A percentile compares a stretch with the other conserved stretches of the same genome.
These are phyloP conservation scores for Asobara japonica DNA, from an alignment of 1,140 invertebrate species.

Conservation along the genomic window DNA sequence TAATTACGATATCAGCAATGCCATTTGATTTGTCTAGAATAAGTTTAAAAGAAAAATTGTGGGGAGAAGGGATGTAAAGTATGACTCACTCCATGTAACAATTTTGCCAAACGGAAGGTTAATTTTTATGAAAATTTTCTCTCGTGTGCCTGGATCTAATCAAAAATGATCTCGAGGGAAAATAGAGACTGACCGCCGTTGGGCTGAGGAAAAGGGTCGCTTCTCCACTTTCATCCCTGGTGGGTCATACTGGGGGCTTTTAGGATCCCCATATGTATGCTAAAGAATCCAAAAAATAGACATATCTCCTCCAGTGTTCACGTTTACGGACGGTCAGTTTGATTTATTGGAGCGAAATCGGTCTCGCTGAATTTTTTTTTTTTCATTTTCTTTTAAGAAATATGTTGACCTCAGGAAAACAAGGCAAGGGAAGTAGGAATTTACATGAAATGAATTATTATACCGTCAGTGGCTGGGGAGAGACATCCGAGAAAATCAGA, in stretches of 20 bases:
- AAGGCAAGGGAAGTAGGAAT: constrained; percentile 40
- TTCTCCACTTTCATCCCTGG: constrained; percentile 16
- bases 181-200: not conserved
- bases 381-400: not conserved
- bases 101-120: too few relatives aligned
- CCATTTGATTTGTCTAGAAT: too few relatives aligned
- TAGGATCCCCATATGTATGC: constrained; percentile 7
- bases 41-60: too few relatives aligned
- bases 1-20: too few relatives aligned
- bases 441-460: constrained; percentile 67
- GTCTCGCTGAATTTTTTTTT: constrained; percentile 56
- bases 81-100: too few relatives aligned
- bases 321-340: constrained; percentile 55
- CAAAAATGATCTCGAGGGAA: constrained; percentile 9
- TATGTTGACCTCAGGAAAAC: not conserved
- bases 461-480: constrained; percentile 33
- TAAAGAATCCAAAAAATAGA: constrained; percentile 39
- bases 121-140: too few relatives aligned
- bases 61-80: too few relatives aligned
- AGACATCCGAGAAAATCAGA: not conserved
- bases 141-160: not conserved
- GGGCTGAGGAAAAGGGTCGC: constrained; percentile 3
- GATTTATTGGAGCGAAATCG: constrained; percentile 63
- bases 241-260: constrained; percentile 3
- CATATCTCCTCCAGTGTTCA: constrained; percentile 33